Evolutionary conservation across 2,113 vertebrate species (phyloP), one percentile per base, ranked within the genome.

Genomic region (Ameiurus melas): DNA sequence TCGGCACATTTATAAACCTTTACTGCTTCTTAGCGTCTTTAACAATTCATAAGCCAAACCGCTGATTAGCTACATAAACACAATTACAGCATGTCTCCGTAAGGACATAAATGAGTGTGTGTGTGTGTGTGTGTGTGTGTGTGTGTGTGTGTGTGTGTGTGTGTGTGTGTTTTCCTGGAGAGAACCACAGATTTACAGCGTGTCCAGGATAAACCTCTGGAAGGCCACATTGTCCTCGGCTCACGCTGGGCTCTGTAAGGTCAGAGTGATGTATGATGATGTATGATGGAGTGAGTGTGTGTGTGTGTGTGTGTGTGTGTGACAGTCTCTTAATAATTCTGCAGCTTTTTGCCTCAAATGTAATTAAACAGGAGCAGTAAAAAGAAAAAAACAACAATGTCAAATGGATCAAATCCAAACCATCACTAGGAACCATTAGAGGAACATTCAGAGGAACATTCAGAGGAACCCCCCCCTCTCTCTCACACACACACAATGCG

Each of bases 301-400:
- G 36, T 87, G 75, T 70, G 68, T 70, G 68, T 70, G 66, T 70
- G 66, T 70, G 66, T 17, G 75, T 16, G 47, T 8, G 77, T 3
- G 83, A 70, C 53, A 77, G 68, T 62, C 43, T 33, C n/a, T 58
- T 71, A 60, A 53, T 55, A 85, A 78, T 80, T 85, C 58, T 87
- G 53, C 55, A 73, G 78, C 58, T 64, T 71, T 68, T 70, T 79
- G n/a, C 53, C 53, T n/a, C 25, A 36, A 36, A 53, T 84, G 77
- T 85, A 88, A 88, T 90, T 83, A 88, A 86, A 51, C 79, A 66
- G 53, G 68, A 82, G 51, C 36, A 57, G 53, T 33, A n/a, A 51
- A 77, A 51, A 16, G 25, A 30, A 16, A 14, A 30, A n/a, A 68
- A n/a, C 2, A 27, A 36, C 36, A 79, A 47, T 19, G n/a, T 68